Conservation (phyloP, 2,888 invertebrate genomes). For the Mystacides longicornis region DNA sequence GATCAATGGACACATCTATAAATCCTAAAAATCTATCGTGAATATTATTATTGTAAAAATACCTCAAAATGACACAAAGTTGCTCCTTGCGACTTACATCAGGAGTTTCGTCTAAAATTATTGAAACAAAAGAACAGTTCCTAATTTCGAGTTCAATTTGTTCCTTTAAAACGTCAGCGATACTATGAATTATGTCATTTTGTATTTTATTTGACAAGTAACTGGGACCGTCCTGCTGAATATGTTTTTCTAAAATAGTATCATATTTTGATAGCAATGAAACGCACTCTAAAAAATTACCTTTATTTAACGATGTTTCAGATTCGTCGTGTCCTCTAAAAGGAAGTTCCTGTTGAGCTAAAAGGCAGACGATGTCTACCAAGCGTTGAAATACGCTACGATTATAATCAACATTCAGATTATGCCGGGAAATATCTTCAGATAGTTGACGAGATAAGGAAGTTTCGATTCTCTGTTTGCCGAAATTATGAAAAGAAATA, state of each 20-base stretch:
- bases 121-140: no score
- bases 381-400: background rate
- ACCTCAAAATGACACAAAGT: background rate
- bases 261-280: slow-evolving; percentile 30
- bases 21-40: background rate
- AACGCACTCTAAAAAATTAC: slow-evolving; percentile 29
- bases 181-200: slow-evolving; percentile 24
- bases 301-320: slow-evolving; percentile 27
- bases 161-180: no score
- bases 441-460: no score
- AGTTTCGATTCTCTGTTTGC: no score
- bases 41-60: background rate
- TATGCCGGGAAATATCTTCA: no score
- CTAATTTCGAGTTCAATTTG: no score
- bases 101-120: no score
- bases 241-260: slow-evolving; percentile 27
- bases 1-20: background rate
- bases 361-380: slow-evolving; percentile 3
- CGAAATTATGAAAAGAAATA: slow-evolving; percentile 1
- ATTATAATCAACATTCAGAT: slow-evolving; percentile 1
- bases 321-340: slow-evolving; percentile 30
- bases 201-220: slow-evolving; percentile 16
- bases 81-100: no score
- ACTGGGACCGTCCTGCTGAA: slow-evolving; percentile 31
- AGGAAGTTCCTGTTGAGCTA: slow-evolving; percentile 26